Percentiles rank a stretch among this genome's conserved stretches.
These are phyloP conservation scores for Cosmorhoe ocellata DNA, from an alignment of 2,888 invertebrate species.

Conservation along the genomic window DNA sequence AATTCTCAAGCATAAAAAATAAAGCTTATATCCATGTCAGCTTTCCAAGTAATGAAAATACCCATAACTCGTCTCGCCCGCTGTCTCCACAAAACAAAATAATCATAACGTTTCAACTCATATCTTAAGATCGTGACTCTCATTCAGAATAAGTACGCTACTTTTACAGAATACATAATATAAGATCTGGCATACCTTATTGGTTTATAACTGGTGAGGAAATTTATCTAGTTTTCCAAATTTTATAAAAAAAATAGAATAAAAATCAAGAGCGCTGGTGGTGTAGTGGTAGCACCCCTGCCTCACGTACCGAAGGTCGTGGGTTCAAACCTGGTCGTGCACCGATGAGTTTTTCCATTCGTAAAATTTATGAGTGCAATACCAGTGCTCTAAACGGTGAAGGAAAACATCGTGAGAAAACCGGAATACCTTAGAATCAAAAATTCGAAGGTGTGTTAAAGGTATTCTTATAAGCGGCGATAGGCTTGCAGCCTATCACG, in stretches of 20 bases:
- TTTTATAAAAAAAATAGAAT: neutral
- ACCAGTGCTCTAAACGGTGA: no score
- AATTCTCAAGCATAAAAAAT: neutral
- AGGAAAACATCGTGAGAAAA: no score
- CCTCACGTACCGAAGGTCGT: no score
- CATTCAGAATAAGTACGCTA: conserved; percentile 52
- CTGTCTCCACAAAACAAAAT: conserved; percentile 27
- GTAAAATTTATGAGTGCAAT: no score
- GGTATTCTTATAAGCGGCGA: no score
- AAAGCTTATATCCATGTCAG: conserved; percentile 9
- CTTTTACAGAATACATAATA: conserved; percentile 64
- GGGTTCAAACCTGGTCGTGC: no score
- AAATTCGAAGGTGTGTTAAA: no score
- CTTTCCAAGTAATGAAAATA: conserved; percentile 17
- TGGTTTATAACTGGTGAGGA: conserved; percentile 38
- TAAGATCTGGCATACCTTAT: conserved; percentile 51
- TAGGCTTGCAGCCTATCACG: no score
- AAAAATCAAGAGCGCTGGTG: no score
- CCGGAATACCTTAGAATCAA: no score
- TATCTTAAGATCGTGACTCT: conserved; percentile 25
- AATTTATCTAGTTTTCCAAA: conserved; percentile 45
- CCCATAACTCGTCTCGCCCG: conserved; percentile 16
- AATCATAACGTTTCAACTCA: conserved; percentile 28
- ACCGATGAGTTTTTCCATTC: no score
- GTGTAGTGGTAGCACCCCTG: no score